Conservation (phyloP, 1,140 invertebrate genomes). For the Monomorium pharaonis region DNA sequence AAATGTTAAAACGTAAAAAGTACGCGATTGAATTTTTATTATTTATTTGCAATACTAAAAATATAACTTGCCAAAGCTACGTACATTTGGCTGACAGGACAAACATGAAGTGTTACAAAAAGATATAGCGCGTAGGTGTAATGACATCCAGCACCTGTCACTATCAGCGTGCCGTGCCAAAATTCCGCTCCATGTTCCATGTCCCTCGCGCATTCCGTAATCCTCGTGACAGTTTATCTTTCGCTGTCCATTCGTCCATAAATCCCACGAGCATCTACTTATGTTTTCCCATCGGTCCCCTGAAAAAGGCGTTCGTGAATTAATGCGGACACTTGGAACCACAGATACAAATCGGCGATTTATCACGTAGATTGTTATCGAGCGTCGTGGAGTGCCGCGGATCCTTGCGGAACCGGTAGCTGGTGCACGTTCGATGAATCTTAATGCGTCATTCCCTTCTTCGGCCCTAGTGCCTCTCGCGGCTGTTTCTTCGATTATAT, state of each 20-base stretch:
- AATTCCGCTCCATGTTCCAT: neutral
- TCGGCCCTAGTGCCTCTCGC: conserved; percentile 6
- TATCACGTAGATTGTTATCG: conserved; percentile 72
- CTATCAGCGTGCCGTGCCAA: conserved; percentile 16
- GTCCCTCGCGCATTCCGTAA: conserved; percentile 1
- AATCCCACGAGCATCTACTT: conserved; percentile 15
- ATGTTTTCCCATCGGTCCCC: neutral
- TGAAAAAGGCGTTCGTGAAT: conserved; percentile 46
- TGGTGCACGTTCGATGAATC: conserved; percentile 69
- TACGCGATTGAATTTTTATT: neutral
- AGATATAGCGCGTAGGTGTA: neutral
- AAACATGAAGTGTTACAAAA: conserved; percentile 19
- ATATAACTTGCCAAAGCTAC: neutral
- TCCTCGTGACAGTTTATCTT: conserved; percentile 14
- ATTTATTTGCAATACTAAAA: conserved; percentile 2
- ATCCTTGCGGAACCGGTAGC: conserved; percentile 69
- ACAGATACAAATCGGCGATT: conserved; percentile 75
- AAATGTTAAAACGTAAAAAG: neutral
- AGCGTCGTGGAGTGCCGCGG: conserved; percentile 45
- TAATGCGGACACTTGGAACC: conserved; percentile 30
- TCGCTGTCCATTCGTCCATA: conserved; percentile 6
- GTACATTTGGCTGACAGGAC: neutral
- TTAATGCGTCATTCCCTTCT: conserved; percentile 65
- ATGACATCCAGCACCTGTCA: conserved; percentile 22
- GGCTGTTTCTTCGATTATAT: conserved; percentile 63